Evolutionary conservation across 37 sponge, comb jelly and placozoan species (phyloP).

Genomic region (Mnemiopsis leidyi): DNA sequence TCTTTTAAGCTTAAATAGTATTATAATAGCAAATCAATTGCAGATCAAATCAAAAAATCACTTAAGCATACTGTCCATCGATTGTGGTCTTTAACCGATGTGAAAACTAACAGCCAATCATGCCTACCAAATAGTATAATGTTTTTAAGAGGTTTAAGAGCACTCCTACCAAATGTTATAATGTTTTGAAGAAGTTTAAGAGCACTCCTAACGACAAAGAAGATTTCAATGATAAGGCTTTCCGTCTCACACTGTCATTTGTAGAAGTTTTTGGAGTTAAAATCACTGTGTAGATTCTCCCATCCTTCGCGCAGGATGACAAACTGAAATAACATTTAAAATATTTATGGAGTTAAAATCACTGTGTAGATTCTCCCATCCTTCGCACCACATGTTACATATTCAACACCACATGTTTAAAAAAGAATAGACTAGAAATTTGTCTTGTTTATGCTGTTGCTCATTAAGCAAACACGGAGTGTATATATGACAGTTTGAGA

Average conservation of each 20-base stretch:
- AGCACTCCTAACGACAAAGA: not conserved
- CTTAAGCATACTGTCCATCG: not conserved
- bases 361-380: no score
- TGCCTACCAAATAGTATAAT: not conserved
- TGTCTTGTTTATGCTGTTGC: no score
- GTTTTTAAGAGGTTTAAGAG: not conserved
- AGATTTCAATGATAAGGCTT: not conserved
- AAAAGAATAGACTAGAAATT: no score
- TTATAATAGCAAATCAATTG: no score
- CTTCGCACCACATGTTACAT: no score
- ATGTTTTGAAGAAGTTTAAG: not conserved
- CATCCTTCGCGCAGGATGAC: not conserved
- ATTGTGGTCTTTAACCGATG: not conserved
- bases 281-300: not conserved
- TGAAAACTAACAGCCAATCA: constrained; percentile 3
- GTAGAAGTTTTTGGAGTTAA: constrained; percentile 49
- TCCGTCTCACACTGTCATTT: constrained; percentile 20
- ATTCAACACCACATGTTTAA: no score
- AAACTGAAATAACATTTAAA: not conserved
- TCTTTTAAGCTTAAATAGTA: no score
- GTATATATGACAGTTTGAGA: no score
- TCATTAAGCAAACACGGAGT: no score
- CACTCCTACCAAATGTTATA: not conserved
- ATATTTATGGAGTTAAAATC: not conserved
- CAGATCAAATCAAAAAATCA: not conserved